A percentile compares a stretch with the other conserved stretches of the same genome.
These are phyloP conservation scores for Oenanthe oenanthe DNA, from an alignment of 2,113 vertebrate genomes.

Conservation along the genomic window DNA sequence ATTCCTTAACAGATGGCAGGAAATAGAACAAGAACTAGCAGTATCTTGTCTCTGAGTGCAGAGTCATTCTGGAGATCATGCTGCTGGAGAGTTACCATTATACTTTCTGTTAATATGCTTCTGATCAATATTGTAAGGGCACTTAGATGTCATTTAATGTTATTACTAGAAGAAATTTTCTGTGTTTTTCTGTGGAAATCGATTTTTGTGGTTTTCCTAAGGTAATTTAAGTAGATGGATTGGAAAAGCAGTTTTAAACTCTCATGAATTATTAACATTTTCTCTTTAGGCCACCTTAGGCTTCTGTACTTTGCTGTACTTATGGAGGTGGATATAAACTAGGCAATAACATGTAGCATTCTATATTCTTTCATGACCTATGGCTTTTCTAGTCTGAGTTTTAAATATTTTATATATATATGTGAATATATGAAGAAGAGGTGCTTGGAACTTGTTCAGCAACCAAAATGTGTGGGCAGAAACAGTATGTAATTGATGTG, in stretches of 20 bases:
- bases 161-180: neutral
- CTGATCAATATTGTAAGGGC: neutral
- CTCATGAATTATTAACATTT: conserved; percentile 31
- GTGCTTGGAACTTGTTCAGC: neutral
- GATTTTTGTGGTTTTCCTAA: conserved; percentile 1
- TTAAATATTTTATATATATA: neutral
- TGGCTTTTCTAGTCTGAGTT: neutral
- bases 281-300: neutral
- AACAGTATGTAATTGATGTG: neutral
- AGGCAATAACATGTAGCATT: neutral
- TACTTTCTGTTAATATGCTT: neutral
- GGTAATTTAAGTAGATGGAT: conserved; percentile 1
- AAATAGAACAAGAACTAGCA: neutral
- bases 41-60: neutral
- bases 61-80: neutral
- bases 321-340: neutral
- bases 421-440: no score
- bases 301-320: neutral
- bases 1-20: neutral
- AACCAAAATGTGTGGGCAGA: neutral
- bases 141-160: neutral
- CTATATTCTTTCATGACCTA: neutral
- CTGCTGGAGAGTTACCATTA: neutral
- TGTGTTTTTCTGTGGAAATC: neutral
- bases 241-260: neutral